These are phyloP conservation scores for Cylas formicarius DNA, from an alignment of 1,140 invertebrate genomes.

Conservation along the genomic window DNA sequence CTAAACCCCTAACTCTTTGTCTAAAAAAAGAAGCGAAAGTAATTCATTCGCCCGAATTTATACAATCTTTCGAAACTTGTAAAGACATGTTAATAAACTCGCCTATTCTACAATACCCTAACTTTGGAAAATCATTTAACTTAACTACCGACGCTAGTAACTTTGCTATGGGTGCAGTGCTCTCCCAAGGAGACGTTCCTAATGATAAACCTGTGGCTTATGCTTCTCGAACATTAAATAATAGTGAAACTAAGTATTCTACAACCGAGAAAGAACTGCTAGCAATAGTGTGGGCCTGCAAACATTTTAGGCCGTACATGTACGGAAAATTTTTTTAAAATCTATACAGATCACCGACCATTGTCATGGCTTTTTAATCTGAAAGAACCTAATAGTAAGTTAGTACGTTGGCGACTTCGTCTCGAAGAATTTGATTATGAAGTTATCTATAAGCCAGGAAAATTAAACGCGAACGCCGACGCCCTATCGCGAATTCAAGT, in stretches of 20 bases:
- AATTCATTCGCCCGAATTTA: neutral
- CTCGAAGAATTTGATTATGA: conserved; percentile 42
- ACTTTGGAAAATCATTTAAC: conserved; percentile 35
- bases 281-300: conserved; percentile 15
- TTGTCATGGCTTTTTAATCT: too few species aligned
- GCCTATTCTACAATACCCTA: conserved; percentile 36
- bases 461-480: conserved; percentile 28
- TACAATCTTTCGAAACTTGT: neutral
- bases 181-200: conserved; percentile 31
- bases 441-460: conserved; percentile 41
- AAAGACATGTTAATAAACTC: conserved; percentile 7
- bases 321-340: conserved; percentile 12
- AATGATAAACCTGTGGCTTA: conserved; percentile 9
- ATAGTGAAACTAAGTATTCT: conserved; percentile 12
- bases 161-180: conserved; percentile 34
- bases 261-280: conserved; percentile 17
- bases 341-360: too few species aligned
- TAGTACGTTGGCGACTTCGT: too few species aligned
- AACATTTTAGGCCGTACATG: conserved; percentile 16
- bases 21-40: conserved; percentile 11
- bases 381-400: too few species aligned
- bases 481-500: conserved; percentile 7
- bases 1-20: conserved; percentile 13
- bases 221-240: conserved; percentile 12
- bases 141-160: conserved; percentile 39